phyloP scores from a whole-genome alignment of 2,888 invertebrate genomes.

The Stenoptilia bipunctidactyla region DNA sequence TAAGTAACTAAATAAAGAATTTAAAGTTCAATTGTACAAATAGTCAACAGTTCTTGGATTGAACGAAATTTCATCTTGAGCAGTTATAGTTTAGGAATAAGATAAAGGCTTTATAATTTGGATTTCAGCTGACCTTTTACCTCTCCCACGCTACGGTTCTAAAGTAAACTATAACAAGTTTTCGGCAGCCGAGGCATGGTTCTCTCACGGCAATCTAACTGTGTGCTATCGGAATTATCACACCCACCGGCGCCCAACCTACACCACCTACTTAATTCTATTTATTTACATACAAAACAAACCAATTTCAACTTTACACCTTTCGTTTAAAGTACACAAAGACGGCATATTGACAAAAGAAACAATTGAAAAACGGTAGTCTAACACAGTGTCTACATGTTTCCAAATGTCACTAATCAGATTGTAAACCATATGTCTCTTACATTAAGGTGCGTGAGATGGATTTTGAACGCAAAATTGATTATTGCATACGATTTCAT shows the following conservation, averaged over 20 bases:
- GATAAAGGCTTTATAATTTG: too few species aligned
- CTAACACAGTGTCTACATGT: background rate
- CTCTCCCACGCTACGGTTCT: conserved; percentile 59
- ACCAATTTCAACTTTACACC: conserved; percentile 1
- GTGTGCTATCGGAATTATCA: conserved; percentile 64
- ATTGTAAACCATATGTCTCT: background rate
- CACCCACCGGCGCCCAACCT: conserved; percentile 55
- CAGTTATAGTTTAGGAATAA: too few species aligned
- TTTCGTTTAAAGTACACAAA: background rate
- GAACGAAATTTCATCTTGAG: too few species aligned
- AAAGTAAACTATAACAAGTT: conserved; percentile 46
- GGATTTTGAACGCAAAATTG: too few species aligned
- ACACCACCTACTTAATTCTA: conserved; percentile 19
- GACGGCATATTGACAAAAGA: background rate
- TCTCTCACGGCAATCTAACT: conserved; percentile 61
- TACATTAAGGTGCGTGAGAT: background rate
- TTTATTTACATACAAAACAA: conserved; percentile 17
- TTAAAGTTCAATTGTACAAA: too few species aligned
- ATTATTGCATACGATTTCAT: too few species aligned
- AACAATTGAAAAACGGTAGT: background rate
- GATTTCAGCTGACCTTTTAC: conserved; percentile 46
- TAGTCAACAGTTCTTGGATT: too few species aligned
- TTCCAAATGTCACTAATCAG: background rate
- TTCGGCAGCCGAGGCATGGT: conserved; percentile 44
- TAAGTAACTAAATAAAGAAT: too few species aligned